A percentile compares a stretch with the other conserved stretches of the same genome.
These are phyloP conservation scores for Corella eumyota DNA, from an alignment of 23 tunicate genomes.

Conservation along the genomic window DNA sequence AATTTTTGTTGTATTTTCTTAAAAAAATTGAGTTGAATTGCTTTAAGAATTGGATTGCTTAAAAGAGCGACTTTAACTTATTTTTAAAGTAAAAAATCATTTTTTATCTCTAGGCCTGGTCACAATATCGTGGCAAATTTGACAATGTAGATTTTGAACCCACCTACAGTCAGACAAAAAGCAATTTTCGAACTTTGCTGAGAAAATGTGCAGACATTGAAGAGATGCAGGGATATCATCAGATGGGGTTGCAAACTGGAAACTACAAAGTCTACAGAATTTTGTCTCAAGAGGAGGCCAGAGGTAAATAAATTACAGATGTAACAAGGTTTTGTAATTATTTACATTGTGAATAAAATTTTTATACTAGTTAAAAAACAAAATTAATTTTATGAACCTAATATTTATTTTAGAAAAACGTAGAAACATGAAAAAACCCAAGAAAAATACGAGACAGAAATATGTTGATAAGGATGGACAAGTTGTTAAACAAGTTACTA, in stretches of 20 bases:
- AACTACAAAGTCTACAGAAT: constrained; percentile 71
- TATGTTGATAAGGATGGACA: too few relatives aligned
- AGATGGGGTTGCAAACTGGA: constrained; percentile 60
- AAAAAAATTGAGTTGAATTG: too few relatives aligned
- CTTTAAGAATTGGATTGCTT: too few relatives aligned
- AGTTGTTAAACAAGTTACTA: too few relatives aligned
- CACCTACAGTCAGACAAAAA: constrained; percentile 29
- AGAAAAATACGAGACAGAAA: too few relatives aligned
- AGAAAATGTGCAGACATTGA: constrained; percentile 53
- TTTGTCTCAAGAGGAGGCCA: constrained; percentile 20
- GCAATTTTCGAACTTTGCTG: constrained; percentile 64
- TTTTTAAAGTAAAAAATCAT: not conserved
- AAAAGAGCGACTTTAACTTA: too few relatives aligned
- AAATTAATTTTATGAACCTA: too few relatives aligned
- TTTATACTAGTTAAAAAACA: too few relatives aligned
- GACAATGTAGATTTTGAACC: constrained; percentile 5
- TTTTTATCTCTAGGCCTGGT: constrained; percentile 45
- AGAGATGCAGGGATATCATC: constrained; percentile 38
- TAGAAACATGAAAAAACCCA: too few relatives aligned
- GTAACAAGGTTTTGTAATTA: too few relatives aligned
- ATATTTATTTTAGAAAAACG: too few relatives aligned
- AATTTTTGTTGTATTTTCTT: not conserved
- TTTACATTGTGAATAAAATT: too few relatives aligned
- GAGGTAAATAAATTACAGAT: constrained; percentile 9
- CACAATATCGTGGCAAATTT: constrained; percentile 28